These are phyloP conservation scores for Passer montanus DNA, from an alignment of 2,113 vertebrate species.

Conservation along the genomic window DNA sequence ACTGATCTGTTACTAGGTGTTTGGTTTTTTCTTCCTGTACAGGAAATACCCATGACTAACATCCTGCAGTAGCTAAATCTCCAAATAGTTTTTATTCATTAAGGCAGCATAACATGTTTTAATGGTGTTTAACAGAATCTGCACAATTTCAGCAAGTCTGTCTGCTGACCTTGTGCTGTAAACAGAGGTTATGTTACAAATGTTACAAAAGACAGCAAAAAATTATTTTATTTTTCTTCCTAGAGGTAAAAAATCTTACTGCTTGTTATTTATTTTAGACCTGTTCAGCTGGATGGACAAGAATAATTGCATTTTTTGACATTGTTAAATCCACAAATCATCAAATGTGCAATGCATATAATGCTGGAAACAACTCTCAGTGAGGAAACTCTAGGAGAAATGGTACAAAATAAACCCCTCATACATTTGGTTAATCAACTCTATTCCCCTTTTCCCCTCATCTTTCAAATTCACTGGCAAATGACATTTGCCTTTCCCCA, in stretches of 20 bases:
- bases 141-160: neutral
- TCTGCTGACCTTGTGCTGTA: neutral
- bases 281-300: neutral
- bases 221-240: neutral
- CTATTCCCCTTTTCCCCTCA: neutral
- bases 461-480: conserved; percentile 59
- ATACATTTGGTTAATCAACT: conserved; percentile 28
- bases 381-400: neutral
- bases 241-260: neutral
- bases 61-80: neutral
- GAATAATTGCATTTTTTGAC: neutral
- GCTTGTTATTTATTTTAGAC: neutral
- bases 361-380: neutral
- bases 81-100: neutral
- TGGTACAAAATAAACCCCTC: conserved; percentile 13
- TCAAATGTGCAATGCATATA: neutral
- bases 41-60: neutral
- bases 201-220: neutral
- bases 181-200: neutral
- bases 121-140: neutral
- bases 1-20: neutral
- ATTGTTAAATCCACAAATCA: neutral
- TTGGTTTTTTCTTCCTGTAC: neutral
- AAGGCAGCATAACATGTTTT: neutral
- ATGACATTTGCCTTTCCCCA: conserved; percentile 59